Percentiles rank a stretch among this genome's conserved stretches.
phyloP scores from a whole-genome alignment of 2,797 vertebrate genomes.

The Anomalospiza imberbis region DNA sequence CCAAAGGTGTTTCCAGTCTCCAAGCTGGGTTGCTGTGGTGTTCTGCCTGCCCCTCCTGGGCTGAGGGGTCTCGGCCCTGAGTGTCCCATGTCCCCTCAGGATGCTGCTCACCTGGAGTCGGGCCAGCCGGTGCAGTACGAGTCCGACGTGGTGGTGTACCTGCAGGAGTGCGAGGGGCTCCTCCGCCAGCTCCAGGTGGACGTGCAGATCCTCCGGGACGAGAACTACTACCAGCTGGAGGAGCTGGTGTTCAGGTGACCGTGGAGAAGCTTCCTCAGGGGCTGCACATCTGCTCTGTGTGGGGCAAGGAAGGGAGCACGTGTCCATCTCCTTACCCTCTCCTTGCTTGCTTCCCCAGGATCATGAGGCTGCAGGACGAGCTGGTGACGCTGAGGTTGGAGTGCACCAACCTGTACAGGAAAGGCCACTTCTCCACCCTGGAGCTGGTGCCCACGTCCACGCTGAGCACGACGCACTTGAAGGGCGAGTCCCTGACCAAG shows the following conservation, averaged over 20 bases:
- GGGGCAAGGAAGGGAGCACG: fast-evolving
- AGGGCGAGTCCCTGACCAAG: slow-evolving; percentile 70
- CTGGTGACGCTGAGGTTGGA: slow-evolving; percentile 91
- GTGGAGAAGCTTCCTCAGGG: background rate
- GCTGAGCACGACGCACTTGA: slow-evolving; percentile 66
- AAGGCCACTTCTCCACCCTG: slow-evolving; percentile 85
- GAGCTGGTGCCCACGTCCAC: slow-evolving; percentile 70
- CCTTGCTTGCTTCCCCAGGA: slow-evolving; percentile 68
- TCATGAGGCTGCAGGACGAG: slow-evolving; percentile 90
- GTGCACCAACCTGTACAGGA: slow-evolving; percentile 93
- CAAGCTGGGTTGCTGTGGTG: background rate
- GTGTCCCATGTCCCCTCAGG: slow-evolving; percentile 70
- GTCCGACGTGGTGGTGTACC: slow-evolving; percentile 85
- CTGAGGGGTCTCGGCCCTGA: background rate
- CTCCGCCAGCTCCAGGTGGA: slow-evolving; percentile 88
- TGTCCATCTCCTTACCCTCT: fast-evolving
- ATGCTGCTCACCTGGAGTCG: slow-evolving; percentile 88
- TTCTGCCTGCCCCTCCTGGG: background rate
- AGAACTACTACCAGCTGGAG: slow-evolving; percentile 96
- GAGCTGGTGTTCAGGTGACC: slow-evolving; percentile 91
- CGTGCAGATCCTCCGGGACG: slow-evolving; percentile 88
- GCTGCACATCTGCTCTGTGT: fast-evolving
- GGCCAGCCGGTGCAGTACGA: slow-evolving; percentile 88
- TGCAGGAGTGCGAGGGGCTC: slow-evolving; percentile 91
- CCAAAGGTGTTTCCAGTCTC: background rate